Percentiles rank a stretch among this genome's conserved stretches.
phyloP scores from a whole-genome alignment of 2,113 vertebrate species.

The Rhea pennata region DNA sequence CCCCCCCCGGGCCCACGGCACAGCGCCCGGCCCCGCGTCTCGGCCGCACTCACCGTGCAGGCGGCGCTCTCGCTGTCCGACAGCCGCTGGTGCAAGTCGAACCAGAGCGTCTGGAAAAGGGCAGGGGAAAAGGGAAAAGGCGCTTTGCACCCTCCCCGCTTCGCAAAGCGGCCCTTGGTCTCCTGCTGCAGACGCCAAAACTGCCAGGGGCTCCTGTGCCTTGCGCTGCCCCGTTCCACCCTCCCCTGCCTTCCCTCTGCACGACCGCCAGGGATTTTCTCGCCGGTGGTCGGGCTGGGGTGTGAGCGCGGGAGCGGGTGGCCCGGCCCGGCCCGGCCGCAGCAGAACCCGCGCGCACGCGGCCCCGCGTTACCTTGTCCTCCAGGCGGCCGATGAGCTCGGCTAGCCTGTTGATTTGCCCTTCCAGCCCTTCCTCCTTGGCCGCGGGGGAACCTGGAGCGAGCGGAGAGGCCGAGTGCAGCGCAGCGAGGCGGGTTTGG shows the following conservation, averaged over 20 bases:
- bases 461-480: background rate
- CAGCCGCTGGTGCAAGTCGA: conserved; percentile 96
- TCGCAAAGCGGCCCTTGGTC: too few species aligned
- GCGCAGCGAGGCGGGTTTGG: too few species aligned
- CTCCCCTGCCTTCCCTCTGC: background rate
- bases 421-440: conserved; percentile 90
- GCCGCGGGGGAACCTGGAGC: conserved; percentile 76
- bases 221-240: too few species aligned
- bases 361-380: conserved; percentile 84
- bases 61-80: conserved; percentile 88
- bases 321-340: too few species aligned
- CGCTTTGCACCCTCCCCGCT: too few species aligned
- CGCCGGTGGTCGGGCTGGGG: too few species aligned
- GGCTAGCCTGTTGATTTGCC: conserved; percentile 92
- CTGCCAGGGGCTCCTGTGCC: too few species aligned
- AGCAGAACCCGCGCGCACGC: fast-evolving
- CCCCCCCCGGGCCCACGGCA: too few species aligned
- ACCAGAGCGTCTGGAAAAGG: conserved; percentile 89
- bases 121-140: background rate
- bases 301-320: too few species aligned
- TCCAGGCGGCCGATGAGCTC: conserved; percentile 93
- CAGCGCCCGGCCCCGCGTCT: fast-evolving
- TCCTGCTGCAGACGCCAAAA: too few species aligned
- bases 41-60: conserved; percentile 83
- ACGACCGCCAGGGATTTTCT: too few species aligned